Base-by-base conservation (phyloP, 2,113 vertebrate species). In the Rhipidura dahli region DNA sequence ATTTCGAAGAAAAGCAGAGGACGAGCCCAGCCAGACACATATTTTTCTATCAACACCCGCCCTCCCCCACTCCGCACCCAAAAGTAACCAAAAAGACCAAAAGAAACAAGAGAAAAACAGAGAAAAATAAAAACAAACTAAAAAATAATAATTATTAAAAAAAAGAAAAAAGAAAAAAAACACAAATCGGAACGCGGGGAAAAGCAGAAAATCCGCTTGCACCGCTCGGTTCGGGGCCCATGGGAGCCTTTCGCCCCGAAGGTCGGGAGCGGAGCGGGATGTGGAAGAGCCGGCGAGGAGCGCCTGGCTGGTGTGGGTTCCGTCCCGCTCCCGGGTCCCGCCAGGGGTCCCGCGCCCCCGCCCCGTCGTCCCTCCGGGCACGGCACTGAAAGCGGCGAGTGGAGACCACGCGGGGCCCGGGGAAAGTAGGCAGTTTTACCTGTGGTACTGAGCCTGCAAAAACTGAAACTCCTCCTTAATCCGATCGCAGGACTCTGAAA, bases 401-500 rank as follows among this genome's bases (percentile, higher is more conserved):
- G 89, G 79, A 88, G 89, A 91, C 97, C 93, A 93, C 94, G 85
- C 53, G 86, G 87, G 84, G 91, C 96, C 94, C 77, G 93, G 84
- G 85, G 83, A 94, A 97, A 98, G 96, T 97, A 57, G 95, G 97
- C 93, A 96, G 91, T 83, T 84, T 98, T 98, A 99, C 99, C 99
- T 99, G 99, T 99, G 99, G 97, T 99, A 99, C 92, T 99, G 99
- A 87, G 99, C 99, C 97, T 99, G 99, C 90, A 99, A 98, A 97
- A 99, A 99, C 98, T 99, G 99, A 98, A 99, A 99, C 98, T 99
- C 99, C 97, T 99, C 99, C 98, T 99, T 99, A 98, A 99, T 99
- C 98, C 99, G 98, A 98, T 99, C 99, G 97, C 99, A 98, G 95
- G 99, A 99, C 96, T 99, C 99, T 83, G 99, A 99, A 98, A 99